phyloP scores from a whole-genome alignment of 2,113 vertebrate genomes.

The Tonatia bakeri region DNA sequence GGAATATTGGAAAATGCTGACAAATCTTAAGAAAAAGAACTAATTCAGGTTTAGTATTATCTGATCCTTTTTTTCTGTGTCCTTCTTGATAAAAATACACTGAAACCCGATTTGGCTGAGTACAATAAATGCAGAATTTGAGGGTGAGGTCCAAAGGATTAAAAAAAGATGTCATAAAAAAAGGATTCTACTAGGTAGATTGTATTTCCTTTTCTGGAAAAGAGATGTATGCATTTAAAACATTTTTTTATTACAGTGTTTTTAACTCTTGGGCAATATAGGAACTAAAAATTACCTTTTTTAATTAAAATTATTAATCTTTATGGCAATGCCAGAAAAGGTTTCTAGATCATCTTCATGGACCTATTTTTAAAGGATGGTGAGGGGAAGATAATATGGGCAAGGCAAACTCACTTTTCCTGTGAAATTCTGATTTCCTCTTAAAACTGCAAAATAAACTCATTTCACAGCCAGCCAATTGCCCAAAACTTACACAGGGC shows the following conservation, averaged over 20 bases:
- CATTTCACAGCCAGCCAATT: not conserved
- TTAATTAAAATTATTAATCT: not conserved
- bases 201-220: not conserved
- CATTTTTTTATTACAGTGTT: not conserved
- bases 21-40: slow-evolving; percentile 19
- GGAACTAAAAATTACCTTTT: not conserved
- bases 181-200: not conserved
- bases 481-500: not conserved
- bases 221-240: not conserved
- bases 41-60: not conserved
- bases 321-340: not conserved
- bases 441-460: not conserved
- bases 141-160: not conserved
- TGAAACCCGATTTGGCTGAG: slow-evolving; percentile 19
- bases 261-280: not conserved
- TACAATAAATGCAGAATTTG: not conserved
- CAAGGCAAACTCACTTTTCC: not conserved
- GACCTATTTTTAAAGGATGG: not conserved
- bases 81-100: slow-evolving; percentile 8
- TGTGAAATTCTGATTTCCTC: not conserved
- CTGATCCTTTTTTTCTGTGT: not conserved
- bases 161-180: not conserved
- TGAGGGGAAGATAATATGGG: not conserved
- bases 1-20: not conserved
- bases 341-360: not conserved